Conservation (phyloP, 2,797 vertebrate genomes). For the Galago senegalensis region DNA sequence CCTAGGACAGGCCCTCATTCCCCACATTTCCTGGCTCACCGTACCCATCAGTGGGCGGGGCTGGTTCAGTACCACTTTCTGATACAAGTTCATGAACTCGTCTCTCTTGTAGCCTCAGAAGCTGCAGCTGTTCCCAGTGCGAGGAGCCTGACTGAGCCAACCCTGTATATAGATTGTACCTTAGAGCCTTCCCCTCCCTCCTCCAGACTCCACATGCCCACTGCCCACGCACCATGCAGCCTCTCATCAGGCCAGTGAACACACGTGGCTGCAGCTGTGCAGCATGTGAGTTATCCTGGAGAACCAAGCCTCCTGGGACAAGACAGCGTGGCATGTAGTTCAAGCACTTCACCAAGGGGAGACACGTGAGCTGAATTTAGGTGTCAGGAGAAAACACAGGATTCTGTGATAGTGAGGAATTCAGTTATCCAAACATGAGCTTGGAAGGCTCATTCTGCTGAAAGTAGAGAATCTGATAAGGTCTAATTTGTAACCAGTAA, state of each 20-base stretch:
- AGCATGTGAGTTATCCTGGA: not conserved
- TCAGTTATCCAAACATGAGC: not conserved
- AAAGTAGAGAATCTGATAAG: not conserved
- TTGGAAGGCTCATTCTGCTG: not conserved
- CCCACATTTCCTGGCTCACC: not conserved
- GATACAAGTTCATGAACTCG: not conserved
- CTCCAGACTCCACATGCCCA: not conserved
- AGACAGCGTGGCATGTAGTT: not conserved
- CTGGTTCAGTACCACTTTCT: not conserved
- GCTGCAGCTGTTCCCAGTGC: not conserved
- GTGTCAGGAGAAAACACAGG: not conserved
- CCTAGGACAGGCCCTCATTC: not conserved
- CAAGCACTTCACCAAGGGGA: not conserved
- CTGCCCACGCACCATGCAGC: not conserved
- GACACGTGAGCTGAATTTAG: not conserved
- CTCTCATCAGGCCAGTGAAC: not conserved
- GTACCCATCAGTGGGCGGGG: not conserved
- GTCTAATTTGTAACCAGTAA: not conserved
- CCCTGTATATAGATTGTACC: not conserved
- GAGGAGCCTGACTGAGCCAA: no score
- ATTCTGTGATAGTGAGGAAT: not conserved
- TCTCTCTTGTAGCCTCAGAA: not conserved
- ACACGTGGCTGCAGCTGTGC: rapidly evolving
- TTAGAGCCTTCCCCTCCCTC: not conserved
- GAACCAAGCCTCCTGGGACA: not conserved